Conservation (phyloP, 2,888 invertebrate species). For the Bembecia ichneumoniformis region DNA sequence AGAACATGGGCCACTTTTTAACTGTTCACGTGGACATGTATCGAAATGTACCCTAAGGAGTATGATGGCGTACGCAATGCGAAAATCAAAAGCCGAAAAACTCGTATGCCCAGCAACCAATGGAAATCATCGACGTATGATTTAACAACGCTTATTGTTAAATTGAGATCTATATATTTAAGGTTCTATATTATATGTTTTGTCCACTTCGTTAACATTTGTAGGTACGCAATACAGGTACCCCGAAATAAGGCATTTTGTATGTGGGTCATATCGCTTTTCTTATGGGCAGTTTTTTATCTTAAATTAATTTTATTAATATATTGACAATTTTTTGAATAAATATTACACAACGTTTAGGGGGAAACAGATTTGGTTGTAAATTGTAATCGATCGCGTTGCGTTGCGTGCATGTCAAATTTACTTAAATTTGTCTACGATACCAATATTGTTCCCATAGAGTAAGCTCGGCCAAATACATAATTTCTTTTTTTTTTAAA, state of each 20-base stretch:
- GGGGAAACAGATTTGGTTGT: slow-evolving; percentile 29
- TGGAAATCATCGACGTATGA: slow-evolving; percentile 38
- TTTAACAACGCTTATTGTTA: slow-evolving; percentile 59
- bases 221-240: slow-evolving; percentile 64
- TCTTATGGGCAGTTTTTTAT: slow-evolving; percentile 30
- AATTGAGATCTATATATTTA: slow-evolving; percentile 66
- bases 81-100: slow-evolving; percentile 12
- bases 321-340: background rate
- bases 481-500: slow-evolving; percentile 26
- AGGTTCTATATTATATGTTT: slow-evolving; percentile 57
- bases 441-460: slow-evolving; percentile 65
- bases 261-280: slow-evolving; percentile 30
- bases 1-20: too few relatives aligned
- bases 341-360: background rate
- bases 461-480: slow-evolving; percentile 62
- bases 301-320: background rate
- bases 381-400: slow-evolving; percentile 5
- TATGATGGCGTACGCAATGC: slow-evolving; percentile 7
- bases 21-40: too few relatives aligned
- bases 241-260: slow-evolving; percentile 68
- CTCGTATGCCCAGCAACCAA: slow-evolving; percentile 29
- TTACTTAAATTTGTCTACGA: slow-evolving; percentile 30
- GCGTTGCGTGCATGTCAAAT: slow-evolving; percentile 40
- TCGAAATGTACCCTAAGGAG: background rate
- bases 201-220: slow-evolving; percentile 44